These are phyloP conservation scores for Rhamnusium bicolor DNA, from an alignment of 2,888 invertebrate species.

Conservation along the genomic window DNA sequence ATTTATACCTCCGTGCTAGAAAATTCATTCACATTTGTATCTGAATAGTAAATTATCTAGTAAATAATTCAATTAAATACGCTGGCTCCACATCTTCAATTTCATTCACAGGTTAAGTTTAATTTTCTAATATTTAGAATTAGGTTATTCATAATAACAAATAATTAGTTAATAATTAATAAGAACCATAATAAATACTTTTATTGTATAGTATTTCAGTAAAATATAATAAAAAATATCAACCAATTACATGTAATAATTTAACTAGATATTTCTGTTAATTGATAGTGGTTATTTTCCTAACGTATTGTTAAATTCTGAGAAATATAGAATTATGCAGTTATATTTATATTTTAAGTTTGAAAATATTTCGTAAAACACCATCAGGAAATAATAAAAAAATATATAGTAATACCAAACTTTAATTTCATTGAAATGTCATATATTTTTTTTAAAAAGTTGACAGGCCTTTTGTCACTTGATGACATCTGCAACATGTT, in stretches of 20 bases:
- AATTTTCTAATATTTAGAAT: not conserved
- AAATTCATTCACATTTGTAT: conserved; percentile 9
- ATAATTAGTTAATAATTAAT: conserved; percentile 25
- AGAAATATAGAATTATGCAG: not conserved
- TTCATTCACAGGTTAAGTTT: not conserved
- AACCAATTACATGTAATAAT: not conserved
- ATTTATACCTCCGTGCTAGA: not conserved
- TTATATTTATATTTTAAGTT: too few relatives aligned
- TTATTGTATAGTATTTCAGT: conserved; percentile 5
- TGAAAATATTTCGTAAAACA: too few relatives aligned
- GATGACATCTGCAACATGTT: not conserved
- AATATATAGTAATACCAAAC: too few relatives aligned
- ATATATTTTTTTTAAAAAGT: too few relatives aligned
- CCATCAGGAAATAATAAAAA: too few relatives aligned
- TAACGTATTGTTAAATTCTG: not conserved
- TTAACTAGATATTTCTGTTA: not conserved
- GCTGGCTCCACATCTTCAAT: conserved; percentile 1
- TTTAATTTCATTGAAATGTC: too few relatives aligned
- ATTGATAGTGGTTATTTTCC: conserved; percentile 18
- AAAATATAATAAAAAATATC: conserved; percentile 5
- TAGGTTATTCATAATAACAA: conserved; percentile 2
- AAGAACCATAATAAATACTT: too few relatives aligned
- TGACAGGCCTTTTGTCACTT: too few relatives aligned
- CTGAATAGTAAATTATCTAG: not conserved
- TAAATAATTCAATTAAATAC: not conserved